Conservation (phyloP, 2,113 vertebrate genomes). For the human (Homo sapiens) region DNA sequence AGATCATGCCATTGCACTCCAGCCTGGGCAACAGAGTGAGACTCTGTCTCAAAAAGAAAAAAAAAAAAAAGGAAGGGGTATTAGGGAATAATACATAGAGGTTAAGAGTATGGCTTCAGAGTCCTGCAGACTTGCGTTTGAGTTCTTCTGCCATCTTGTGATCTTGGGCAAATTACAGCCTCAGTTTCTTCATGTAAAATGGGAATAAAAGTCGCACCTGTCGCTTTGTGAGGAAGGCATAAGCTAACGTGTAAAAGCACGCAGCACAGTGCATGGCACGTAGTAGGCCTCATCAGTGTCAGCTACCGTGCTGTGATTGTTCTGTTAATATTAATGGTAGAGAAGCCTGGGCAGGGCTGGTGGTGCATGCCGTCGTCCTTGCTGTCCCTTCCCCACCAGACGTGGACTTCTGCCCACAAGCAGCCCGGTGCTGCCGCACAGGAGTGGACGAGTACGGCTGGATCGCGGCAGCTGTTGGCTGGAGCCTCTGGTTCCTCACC, state of each 20-base stretch:
- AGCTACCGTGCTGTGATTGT: rapidly evolving
- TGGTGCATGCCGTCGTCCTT: rapidly evolving
- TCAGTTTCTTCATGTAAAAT: not conserved
- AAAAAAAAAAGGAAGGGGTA: not conserved
- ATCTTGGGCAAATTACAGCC: not conserved
- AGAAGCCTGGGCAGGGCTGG: not conserved
- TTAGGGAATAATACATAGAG: rapidly evolving
- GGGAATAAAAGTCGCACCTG: not conserved
- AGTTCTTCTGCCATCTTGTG: not conserved
- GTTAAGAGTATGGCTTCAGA: not conserved
- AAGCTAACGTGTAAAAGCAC: rapidly evolving
- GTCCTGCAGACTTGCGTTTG: not conserved
- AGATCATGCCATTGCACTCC: too few species aligned
- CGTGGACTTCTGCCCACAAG: constrained; percentile 75
- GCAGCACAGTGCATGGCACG: rapidly evolving
- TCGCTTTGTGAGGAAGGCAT: not conserved
- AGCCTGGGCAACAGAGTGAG: too few species aligned
- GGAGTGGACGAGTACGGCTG: constrained; percentile 85
- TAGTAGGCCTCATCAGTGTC: not conserved
- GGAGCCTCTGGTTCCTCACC: constrained; percentile 90
- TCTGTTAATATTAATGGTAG: rapidly evolving
- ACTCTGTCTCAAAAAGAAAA: too few species aligned
- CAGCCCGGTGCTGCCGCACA: constrained; percentile 75
- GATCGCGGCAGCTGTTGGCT: constrained; percentile 86
- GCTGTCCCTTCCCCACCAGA: constrained; percentile 56